phyloP scores from a whole-genome alignment of 2,797 vertebrate genomes.

The Bradypodion ventrale region DNA sequence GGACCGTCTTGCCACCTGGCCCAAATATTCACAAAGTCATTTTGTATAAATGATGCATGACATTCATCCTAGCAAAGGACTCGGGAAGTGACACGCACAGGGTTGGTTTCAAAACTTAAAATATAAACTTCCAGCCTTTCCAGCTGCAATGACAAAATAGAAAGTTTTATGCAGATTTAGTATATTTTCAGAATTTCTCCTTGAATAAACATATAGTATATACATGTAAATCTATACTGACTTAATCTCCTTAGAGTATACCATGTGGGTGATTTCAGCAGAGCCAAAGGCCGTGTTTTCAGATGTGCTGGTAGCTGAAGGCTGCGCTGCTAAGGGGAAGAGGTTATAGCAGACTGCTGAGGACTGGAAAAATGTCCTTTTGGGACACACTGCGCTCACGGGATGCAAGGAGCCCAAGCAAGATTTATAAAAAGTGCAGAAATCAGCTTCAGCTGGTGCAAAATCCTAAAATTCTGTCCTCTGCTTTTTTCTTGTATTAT shows the following conservation, averaged over 20 bases:
- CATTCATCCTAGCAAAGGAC: not conserved
- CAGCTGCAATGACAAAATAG: not conserved
- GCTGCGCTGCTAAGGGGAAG: no score
- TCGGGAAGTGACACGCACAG: not conserved
- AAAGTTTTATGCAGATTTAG: not conserved
- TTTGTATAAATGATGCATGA: not conserved
- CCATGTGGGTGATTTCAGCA: no score
- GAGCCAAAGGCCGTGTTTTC: no score
- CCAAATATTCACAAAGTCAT: not conserved
- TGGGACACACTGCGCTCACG: no score
- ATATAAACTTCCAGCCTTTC: not conserved
- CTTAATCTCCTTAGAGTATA: not conserved
- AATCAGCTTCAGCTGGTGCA: no score
- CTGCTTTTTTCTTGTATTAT: not conserved
- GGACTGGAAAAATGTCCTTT: no score
- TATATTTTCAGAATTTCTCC: not conserved
- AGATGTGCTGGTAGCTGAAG: no score
- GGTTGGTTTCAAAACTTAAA: not conserved
- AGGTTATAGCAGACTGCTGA: no score
- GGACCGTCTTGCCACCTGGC: not conserved
- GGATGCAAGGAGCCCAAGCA: no score
- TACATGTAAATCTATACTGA: not conserved
- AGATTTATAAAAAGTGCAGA: no score
- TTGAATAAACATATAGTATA: not conserved
- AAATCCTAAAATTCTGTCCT: not conserved